Evolutionary conservation across 2,113 vertebrate genomes (phyloP), one percentile per base, ranked within the genome.

Genomic region (Platichthys stellatus): DNA sequence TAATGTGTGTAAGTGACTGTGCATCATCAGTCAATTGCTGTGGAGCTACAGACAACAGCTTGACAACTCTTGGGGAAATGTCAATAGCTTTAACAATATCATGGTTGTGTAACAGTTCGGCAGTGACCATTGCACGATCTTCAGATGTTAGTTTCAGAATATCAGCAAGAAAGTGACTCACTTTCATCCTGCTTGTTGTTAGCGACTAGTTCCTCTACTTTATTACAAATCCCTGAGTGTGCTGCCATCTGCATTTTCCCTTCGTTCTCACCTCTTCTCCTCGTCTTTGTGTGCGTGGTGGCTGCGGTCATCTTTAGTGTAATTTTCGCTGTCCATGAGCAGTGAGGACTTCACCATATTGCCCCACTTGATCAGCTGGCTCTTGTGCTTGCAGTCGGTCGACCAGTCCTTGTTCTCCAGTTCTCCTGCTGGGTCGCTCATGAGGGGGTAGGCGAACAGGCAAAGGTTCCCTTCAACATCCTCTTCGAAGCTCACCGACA

Each of bases 401-500:
- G 93, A 94, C 86, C 93, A 95, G 83, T 97, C 97, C 84, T 96
- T 93, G 90, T 94, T 96, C 83, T 97, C 97, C 86, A 96, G 86
- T 86, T 96, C 94, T 76, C 92, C 92, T 0, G 95, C 91, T 0
- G 95, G 93, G 92, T 98, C 97, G 85, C 94, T 96, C 89, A 94
- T 96, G 65, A 98, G 88, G 11, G 98, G 98, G 94, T 99, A 98
- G 5, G 98, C 98, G 85, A 98, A 96, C 79, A 99, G 92, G 93
- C 96, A 98, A 38, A 98, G 90, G 70, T 97, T 98, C 63, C 97
- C 97, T 86, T 98, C 96, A 89, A 97, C 96, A 45, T 99, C 97
- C 86, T 99, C 98, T 90, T 99, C 97, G 70, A 99, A 99, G 89
- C 96, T 94, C 47, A 99, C 98, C 0, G 98, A 98, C 63, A 98